These are phyloP conservation scores for Parotocinclus haroldoi DNA, from an alignment of 2,797 vertebrate species.

Conservation along the genomic window DNA sequence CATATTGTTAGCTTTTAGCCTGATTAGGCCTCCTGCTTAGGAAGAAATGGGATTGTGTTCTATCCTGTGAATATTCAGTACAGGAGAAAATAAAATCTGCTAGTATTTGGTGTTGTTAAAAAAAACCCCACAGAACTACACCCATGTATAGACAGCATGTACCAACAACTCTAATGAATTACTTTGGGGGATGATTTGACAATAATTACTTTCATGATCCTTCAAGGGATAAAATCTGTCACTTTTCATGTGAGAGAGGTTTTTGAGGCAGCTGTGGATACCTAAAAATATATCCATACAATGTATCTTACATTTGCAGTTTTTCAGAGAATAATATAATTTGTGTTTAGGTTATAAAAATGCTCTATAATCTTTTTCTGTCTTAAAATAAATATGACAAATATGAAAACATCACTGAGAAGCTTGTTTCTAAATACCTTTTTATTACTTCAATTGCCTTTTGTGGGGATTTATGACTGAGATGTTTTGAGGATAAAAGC, in stretches of 20 bases:
- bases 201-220: constrained; percentile 3
- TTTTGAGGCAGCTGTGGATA: too few relatives aligned
- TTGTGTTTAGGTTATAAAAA: too few relatives aligned
- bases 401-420: too few relatives aligned
- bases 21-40: constrained; percentile 1
- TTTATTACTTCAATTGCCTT: too few relatives aligned
- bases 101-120: constrained; percentile 8
- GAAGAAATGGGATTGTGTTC: neutral
- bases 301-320: too few relatives aligned
- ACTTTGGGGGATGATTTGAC: neutral
- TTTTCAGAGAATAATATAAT: too few relatives aligned
- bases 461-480: constrained; percentile 27
- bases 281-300: too few relatives aligned
- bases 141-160: neutral
- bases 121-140: neutral
- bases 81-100: constrained; percentile 13
- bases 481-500: constrained; percentile 38
- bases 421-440: neutral
- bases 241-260: neutral
- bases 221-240: neutral
- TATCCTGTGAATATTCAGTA: constrained; percentile 2
- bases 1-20: neutral
- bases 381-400: too few relatives aligned
- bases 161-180: constrained; percentile 10
- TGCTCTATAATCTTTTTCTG: too few relatives aligned